These are phyloP conservation scores for Choristoneura fumiferana DNA, from an alignment of 1,140 invertebrate species.

Conservation along the genomic window DNA sequence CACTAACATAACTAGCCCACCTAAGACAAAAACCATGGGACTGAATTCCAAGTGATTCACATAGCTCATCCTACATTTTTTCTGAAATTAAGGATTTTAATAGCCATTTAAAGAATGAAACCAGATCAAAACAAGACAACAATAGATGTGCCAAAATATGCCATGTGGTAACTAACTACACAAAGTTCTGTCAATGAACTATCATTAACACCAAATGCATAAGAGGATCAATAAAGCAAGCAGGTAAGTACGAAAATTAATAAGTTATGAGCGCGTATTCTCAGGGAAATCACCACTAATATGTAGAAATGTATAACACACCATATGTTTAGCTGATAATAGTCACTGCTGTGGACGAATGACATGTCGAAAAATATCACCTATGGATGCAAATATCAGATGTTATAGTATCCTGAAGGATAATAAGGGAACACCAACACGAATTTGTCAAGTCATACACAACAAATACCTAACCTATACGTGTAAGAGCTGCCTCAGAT, in stretches of 20 bases:
- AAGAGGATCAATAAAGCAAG: not conserved
- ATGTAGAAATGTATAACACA: slow-evolving; percentile 14
- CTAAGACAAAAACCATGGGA: too few species aligned
- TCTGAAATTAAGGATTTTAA: too few species aligned
- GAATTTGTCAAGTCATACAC: slow-evolving; percentile 23
- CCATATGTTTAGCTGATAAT: slow-evolving; percentile 10
- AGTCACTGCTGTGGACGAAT: slow-evolving; percentile 8
- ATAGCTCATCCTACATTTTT: too few species aligned
- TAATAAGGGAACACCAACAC: not conserved
- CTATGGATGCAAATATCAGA: not conserved
- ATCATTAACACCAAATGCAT: not conserved
- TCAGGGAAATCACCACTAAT: slow-evolving; percentile 2
- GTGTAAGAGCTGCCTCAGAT: not conserved
- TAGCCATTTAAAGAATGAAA: too few species aligned
- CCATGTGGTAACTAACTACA: not conserved
- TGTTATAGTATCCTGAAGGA: not conserved
- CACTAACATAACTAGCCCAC: too few species aligned
- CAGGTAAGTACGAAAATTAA: slow-evolving; percentile 2
- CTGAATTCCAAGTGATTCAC: too few species aligned
- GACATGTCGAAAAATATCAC: not conserved
- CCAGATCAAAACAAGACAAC: too few species aligned
- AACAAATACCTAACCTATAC: slow-evolving; percentile 17
- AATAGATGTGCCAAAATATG: not conserved
- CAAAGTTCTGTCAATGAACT: not conserved
- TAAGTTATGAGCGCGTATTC: slow-evolving; percentile 5